Base-by-base conservation (phyloP, 2,797 vertebrate genomes). In the Acanthurus tractus region DNA sequence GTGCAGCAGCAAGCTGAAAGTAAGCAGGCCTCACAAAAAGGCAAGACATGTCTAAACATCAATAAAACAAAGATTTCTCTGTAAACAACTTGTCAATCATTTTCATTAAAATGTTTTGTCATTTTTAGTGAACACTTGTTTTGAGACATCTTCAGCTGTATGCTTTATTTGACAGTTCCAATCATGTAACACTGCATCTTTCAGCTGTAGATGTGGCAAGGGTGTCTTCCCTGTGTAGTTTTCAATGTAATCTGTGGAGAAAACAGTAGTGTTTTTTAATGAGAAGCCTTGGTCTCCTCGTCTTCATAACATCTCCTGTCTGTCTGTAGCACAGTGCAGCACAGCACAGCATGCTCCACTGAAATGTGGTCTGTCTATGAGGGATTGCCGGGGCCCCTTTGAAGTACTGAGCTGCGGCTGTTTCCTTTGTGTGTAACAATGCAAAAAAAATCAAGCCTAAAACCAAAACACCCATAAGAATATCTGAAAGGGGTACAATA, bases 391-490 rank as follows among this genome's bases (percentile, higher is more conserved):
- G 75, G 88, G 88, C 88, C 76, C 57, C 89, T 95, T 95, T 96
- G 94, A 95, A 94, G 92, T 87, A 59, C 84, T 79, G 86, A 91
- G 88, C 84, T 68, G 78, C 53, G 81, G 83, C 86, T 88, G 93
- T 92, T 94, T 84, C 89, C 92, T 95, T 95, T 95, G 92, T 93
- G 90, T 93, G 92, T 92, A 92, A 93, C 92, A 79, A 85, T 82
- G 75, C 74, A 81, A 86, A 90, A 85, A 90, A 93, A 94, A 94
- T 94, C 92, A 93, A 95, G 94, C 88, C 90, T 88, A 83, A 92
- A 94, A 92, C 90, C 92, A 92, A 94, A 95, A 95, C 91, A 94
- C 93, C 94, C 94, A 91, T 92, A 95, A 95, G 95, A 95, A 91
- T 93, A 95, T 93, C 94, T 96, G 92, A 95, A 95, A 96, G 94